Evolutionary conservation across 2,888 invertebrate species (phyloP).

Genomic region (Nowickia ferox): DNA sequence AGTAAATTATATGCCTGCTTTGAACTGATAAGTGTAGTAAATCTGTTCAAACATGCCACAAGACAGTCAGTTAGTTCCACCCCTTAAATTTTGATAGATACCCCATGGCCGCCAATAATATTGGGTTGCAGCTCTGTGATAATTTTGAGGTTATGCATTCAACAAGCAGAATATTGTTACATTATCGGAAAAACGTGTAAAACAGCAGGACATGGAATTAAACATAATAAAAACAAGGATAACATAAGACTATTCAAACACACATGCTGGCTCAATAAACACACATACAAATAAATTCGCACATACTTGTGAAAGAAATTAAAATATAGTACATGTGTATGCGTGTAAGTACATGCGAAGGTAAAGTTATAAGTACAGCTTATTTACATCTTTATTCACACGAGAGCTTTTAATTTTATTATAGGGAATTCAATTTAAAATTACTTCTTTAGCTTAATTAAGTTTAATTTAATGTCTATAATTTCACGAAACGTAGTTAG

Average conservation of each 20-base stretch:
- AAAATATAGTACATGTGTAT: conserved; percentile 10
- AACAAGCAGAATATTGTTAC: conserved; percentile 72
- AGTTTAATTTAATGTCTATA: no score
- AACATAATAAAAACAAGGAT: conserved; percentile 71
- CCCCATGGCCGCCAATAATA: neutral
- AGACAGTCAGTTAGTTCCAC: conserved; percentile 33
- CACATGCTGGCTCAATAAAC: neutral
- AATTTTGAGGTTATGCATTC: conserved; percentile 70
- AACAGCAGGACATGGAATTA: conserved; percentile 73
- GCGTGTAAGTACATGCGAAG: neutral
- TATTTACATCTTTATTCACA: no score
- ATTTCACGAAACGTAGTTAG: neutral
- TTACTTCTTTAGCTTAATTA: no score
- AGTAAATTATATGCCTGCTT: conserved; percentile 47
- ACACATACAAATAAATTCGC: conserved; percentile 30
- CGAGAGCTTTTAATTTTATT: no score
- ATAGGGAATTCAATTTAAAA: no score
- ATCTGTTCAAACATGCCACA: conserved; percentile 55
- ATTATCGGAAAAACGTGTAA: conserved; percentile 72
- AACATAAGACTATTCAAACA: conserved; percentile 47
- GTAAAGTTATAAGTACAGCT: conserved; percentile 25
- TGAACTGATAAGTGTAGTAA: conserved; percentile 56
- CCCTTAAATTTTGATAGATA: conserved; percentile 6
- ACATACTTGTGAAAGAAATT: neutral
- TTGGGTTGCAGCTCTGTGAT: conserved; percentile 52